Evolutionary conservation across 1,140 invertebrate species (phyloP), one percentile per base, ranked within the genome.

Genomic region (Sarcophaga bullata): DNA sequence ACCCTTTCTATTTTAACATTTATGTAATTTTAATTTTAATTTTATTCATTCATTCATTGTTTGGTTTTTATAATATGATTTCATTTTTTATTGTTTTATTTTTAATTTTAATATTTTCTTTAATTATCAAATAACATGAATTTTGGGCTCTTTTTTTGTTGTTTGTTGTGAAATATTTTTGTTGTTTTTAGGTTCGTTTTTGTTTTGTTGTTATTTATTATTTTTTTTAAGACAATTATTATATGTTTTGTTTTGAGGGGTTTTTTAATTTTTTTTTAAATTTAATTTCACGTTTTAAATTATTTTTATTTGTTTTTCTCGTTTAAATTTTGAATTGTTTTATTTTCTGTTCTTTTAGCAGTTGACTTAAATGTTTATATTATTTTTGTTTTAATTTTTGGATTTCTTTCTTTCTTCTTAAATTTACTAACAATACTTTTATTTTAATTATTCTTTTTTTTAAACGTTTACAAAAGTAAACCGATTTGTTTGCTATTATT

Each of bases 101-200:
- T 89, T 86, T 86, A 86, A 87, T 88, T 86, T 86, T 87, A 87
- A 78, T 48, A 81, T n/a, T 78, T 72, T 81, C 17, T 47, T 25
- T 54, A 11, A 86, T 89, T 89, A 89, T 87, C 86, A 87, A 86
- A 87, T 89, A 89, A 89, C 88, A 89, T 89, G 85, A 85, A 88
- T 88, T 89, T 89, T 86, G 87, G 86, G 87, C 86, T 85, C 87
- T 86, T 84, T 83, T 13, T 81, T 68, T 68, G 54, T 15, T 17
- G 8, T 80, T n/a, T n/a, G n/a, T n/a, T n/a, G n/a, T n/a, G n/a
- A n/a, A n/a, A n/a, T n/a, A n/a, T n/a, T n/a, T n/a, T n/a, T n/a
- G n/a, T n/a, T n/a, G n/a, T n/a, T n/a, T n/a, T n/a, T n/a, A n/a
- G n/a, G n/a, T n/a, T n/a, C n/a, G n/a, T n/a, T n/a, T n/a, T n/a